Conservation (phyloP, 2,797 vertebrate species). For the Periophthalmus magnuspinnatus region DNA sequence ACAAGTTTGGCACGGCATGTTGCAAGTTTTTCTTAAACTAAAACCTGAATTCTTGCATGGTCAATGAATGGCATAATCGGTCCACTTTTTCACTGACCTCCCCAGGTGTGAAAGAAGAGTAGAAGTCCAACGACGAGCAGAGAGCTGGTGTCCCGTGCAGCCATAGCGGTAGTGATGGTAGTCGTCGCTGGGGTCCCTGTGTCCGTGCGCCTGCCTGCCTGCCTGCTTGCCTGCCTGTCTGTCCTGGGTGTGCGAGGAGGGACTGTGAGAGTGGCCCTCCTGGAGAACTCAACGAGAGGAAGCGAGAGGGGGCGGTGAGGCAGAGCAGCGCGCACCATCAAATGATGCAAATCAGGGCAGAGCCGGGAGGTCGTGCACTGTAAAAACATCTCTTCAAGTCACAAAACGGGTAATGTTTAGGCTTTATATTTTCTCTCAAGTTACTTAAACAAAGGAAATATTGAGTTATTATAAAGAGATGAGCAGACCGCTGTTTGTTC, state of each 20-base stretch:
- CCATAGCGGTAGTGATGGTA: slow-evolving; percentile 53
- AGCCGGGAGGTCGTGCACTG: slow-evolving; percentile 28
- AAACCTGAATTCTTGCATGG: background rate
- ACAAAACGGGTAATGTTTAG: no score
- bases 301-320: slow-evolving; percentile 9
- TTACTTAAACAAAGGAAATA: no score
- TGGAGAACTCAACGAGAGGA: slow-evolving; percentile 28
- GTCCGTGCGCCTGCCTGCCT: slow-evolving; percentile 36
- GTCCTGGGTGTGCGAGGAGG: slow-evolving; percentile 22
- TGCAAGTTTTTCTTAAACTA: background rate
- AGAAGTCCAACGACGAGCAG: slow-evolving; percentile 54
- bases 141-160: slow-evolving; percentile 36
- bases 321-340: slow-evolving; percentile 28
- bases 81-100: slow-evolving; percentile 59
- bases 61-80: background rate
- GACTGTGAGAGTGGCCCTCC: slow-evolving; percentile 42
- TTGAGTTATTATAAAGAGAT: background rate
- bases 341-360: slow-evolving; percentile 37
- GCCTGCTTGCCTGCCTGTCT: slow-evolving; percentile 48
- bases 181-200: background rate
- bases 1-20: background rate
- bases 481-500: background rate
- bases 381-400: slow-evolving; percentile 9
- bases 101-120: slow-evolving; percentile 57
- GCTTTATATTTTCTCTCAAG: no score